phyloP scores from a whole-genome alignment of 1,140 invertebrate genomes.

The Lepidurus apus region DNA sequence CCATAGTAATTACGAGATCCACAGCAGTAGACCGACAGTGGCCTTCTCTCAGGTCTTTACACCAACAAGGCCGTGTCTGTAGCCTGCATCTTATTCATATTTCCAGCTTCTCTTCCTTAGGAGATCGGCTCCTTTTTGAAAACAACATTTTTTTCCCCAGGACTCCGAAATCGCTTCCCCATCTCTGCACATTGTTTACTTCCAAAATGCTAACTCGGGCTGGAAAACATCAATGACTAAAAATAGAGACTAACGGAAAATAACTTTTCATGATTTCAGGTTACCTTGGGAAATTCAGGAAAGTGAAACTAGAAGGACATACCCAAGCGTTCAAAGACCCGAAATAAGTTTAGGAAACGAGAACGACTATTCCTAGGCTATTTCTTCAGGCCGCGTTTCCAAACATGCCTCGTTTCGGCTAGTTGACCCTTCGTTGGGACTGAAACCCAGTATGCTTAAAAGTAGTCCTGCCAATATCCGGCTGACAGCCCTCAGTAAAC shows the following conservation, averaged over 20 bases:
- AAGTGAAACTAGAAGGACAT: neutral
- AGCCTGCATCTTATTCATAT: neutral
- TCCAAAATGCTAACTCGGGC: too few relatives aligned
- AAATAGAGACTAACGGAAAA: too few relatives aligned
- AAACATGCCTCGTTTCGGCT: neutral
- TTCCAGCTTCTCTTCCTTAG: neutral
- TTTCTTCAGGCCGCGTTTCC: neutral
- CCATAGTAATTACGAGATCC: neutral
- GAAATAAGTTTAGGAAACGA: neutral
- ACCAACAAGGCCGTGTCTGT: neutral
- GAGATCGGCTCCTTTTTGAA: too few relatives aligned
- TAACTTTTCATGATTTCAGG: too few relatives aligned
- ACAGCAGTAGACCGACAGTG: neutral
- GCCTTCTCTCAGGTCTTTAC: constrained; percentile 7
- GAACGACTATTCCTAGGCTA: neutral
- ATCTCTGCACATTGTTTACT: too few relatives aligned
- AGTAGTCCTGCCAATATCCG: too few relatives aligned
- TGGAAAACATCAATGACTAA: too few relatives aligned
- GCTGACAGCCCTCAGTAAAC: too few relatives aligned
- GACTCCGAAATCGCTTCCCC: too few relatives aligned
- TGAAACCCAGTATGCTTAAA: too few relatives aligned
- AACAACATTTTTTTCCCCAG: too few relatives aligned
- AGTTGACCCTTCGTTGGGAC: too few relatives aligned
- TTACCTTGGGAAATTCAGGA: neutral
- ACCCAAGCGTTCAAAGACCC: neutral